phyloP scores from a whole-genome alignment of 2,888 invertebrate species.

The Epinotia ramella region DNA sequence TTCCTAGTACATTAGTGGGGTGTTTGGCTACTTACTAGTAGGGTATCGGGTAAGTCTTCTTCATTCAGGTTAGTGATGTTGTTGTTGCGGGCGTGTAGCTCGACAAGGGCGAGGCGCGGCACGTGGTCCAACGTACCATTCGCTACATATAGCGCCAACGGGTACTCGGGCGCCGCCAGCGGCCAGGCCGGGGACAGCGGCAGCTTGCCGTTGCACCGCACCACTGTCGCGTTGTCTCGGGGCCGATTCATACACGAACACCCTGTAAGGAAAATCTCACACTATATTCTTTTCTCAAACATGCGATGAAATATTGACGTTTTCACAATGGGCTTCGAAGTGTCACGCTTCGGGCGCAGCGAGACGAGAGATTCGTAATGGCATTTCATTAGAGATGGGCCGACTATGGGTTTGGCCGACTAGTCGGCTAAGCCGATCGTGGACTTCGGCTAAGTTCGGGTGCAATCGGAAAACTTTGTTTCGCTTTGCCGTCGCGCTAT shows the following conservation, averaged over 20 bases:
- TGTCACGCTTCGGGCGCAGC: too few species aligned
- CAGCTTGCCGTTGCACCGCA: neutral
- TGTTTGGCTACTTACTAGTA: slow-evolving; percentile 6
- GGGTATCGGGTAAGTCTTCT: neutral
- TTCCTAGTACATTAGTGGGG: neutral
- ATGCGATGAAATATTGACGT: too few species aligned
- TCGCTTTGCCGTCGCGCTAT: too few species aligned
- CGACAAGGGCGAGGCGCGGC: neutral
- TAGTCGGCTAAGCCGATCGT: too few species aligned
- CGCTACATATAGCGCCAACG: slow-evolving; percentile 2
- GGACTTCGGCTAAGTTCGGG: too few species aligned
- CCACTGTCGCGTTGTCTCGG: slow-evolving; percentile 17
- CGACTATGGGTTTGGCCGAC: too few species aligned
- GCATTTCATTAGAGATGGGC: too few species aligned
- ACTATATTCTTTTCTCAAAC: too few species aligned
- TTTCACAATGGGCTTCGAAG: too few species aligned
- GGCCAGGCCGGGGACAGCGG: neutral
- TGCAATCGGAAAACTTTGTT: too few species aligned
- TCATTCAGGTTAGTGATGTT: slow-evolving; percentile 3
- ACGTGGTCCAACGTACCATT: neutral
- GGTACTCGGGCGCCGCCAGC: neutral
- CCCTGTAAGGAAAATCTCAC: neutral
- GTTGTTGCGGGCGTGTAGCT: slow-evolving; percentile 22
- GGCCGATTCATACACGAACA: slow-evolving; percentile 4
- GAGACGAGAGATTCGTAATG: too few species aligned